phyloP scores from a whole-genome alignment of 35 echinoderm and acorn worm species.

The Ophiothrix spiculata region DNA sequence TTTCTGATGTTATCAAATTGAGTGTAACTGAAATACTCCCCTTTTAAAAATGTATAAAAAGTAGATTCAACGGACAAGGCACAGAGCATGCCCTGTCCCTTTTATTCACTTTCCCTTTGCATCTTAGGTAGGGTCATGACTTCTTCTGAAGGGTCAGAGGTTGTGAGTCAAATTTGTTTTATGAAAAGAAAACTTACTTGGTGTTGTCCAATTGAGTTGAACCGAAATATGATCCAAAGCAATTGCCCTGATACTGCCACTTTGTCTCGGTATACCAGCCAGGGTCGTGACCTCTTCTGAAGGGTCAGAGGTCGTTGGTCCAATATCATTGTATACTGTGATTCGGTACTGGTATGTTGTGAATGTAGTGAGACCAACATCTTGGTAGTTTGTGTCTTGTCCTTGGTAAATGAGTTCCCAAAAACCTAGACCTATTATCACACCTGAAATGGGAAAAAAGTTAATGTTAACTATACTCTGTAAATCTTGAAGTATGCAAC shows the following conservation, averaged over 20 bases:
- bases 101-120: no score
- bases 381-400: slow-evolving; percentile 49
- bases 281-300: slow-evolving; percentile 84
- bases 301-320: slow-evolving; percentile 65
- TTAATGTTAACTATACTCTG: background rate
- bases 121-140: no score
- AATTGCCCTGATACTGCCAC: slow-evolving; percentile 56
- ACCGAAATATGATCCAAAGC: slow-evolving; percentile 80
- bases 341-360: slow-evolving; percentile 91
- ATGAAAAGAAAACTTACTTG: slow-evolving; percentile 93
- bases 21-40: no score
- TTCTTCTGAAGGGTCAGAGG: no score
- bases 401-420: slow-evolving; percentile 88
- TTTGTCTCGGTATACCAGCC: slow-evolving; percentile 57
- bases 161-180: no score
- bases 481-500: no score
- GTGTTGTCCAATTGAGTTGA: slow-evolving; percentile 77
- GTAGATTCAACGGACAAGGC: no score
- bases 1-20: no score
- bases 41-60: no score
- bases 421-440: slow-evolving; percentile 72
- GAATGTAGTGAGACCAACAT: slow-evolving; percentile 75
- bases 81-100: no score
- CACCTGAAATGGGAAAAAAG: slow-evolving; percentile 19
- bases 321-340: slow-evolving; percentile 83